Base-by-base conservation (phyloP, 1,140 invertebrate genomes). In the Lordiphosa clarofinis region DNA sequence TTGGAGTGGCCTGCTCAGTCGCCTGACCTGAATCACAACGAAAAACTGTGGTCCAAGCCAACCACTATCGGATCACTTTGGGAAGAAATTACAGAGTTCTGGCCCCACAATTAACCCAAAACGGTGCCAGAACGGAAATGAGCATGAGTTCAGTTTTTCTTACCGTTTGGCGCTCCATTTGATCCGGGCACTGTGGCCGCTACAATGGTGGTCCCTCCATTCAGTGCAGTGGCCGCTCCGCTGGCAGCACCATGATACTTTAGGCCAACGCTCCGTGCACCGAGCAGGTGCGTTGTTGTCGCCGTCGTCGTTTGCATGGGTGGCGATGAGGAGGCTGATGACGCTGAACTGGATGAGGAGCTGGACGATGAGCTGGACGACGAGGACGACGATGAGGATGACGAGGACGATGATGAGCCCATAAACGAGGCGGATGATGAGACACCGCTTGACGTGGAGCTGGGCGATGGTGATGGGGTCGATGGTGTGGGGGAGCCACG, bases 401-500 rank as follows among this genome's bases (percentile, higher is more conserved):
- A 63, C 19, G 55, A 57, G 4, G 61, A 66, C 8, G 61, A 64
- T n/a, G 65, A 64, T 21, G 66, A 78, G 62, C 74, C 73, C 50
- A 86, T 84, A 11, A 87, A 81, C 4, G 81, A 87, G 39, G 76
- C 73, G 37, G 87, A 88, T 37, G 87, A 88, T 1, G 87, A 88
- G 33, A 82, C 82, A 12, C 84, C 72, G 49, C 87, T 79, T 54
- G 82, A 87, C 33, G 87, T 81, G 21, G 82, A 86, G 66, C 76
- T 84, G 10, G 87, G 87, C 47, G 87, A 88, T 13, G 87, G 87
- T 31, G 87, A 88, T 21, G 87, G 87, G 4, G 87, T 88, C 43
- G 86, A 88, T 47, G 86, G 86, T 43, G 86, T 88, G n/a, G 87
- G 87, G 11, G 87, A 88, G 15, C 75, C 87, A 43, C 87, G 78